Percentiles rank a stretch among this genome's conserved stretches.
Conservation (phyloP, 2,113 vertebrate species). For the Pongo pygmaeus region DNA sequence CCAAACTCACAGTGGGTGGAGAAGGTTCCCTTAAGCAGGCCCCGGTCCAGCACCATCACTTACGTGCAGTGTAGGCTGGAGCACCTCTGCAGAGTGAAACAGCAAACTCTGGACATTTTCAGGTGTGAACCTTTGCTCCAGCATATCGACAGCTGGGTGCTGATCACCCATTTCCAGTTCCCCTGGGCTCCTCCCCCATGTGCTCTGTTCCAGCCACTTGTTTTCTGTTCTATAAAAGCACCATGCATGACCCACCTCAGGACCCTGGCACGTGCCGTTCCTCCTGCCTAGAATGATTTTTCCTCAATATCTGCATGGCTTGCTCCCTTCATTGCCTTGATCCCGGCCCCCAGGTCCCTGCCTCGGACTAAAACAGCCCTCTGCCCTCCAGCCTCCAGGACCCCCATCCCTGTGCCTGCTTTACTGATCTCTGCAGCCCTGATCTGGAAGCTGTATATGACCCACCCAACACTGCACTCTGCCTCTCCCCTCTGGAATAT, state of each 20-base stretch:
- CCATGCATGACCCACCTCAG: background rate
- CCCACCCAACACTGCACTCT: fast-evolving
- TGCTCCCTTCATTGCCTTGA: background rate
- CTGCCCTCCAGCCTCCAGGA: background rate
- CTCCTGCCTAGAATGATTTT: background rate
- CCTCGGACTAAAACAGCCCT: background rate
- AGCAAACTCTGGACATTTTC: fast-evolving
- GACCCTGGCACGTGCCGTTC: background rate
- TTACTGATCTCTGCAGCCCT: background rate
- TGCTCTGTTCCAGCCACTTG: background rate
- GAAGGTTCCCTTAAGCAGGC: fast-evolving
- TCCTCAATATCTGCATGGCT: fast-evolving
- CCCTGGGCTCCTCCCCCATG: background rate
- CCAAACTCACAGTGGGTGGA: background rate
- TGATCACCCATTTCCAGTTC: fast-evolving
- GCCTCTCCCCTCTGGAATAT: background rate
- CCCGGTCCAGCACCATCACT: background rate
- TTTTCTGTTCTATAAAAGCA: background rate
- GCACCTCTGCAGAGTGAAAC: fast-evolving
- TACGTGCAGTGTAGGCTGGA: fast-evolving
- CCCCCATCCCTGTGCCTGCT: fast-evolving
- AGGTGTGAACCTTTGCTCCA: fast-evolving
- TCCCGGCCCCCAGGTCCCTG: background rate
- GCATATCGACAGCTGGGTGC: fast-evolving
- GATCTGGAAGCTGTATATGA: fast-evolving